Conservation (phyloP, 2,113 vertebrate species). For the Plecturocebus donacophilus region DNA sequence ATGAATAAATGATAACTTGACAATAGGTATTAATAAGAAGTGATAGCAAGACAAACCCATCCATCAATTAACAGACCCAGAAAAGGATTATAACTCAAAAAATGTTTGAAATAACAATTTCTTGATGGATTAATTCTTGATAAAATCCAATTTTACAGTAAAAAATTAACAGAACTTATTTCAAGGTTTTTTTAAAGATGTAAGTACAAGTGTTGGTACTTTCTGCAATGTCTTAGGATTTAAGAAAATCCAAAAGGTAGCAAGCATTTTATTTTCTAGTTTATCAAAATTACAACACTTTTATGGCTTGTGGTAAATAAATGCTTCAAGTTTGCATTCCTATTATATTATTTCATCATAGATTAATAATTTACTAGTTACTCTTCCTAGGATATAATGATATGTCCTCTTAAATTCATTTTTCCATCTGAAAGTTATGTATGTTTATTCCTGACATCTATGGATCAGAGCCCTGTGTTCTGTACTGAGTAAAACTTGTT, state of each 20-base stretch:
- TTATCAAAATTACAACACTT: not conserved
- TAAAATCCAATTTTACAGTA: not conserved
- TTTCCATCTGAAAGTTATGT: constrained; percentile 1
- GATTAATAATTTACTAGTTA: not conserved
- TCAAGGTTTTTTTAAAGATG: not conserved
- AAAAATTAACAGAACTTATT: not conserved
- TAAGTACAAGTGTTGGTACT: not conserved
- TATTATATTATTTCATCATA: constrained; percentile 21
- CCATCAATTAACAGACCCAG: not conserved
- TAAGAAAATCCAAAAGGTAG: not conserved
- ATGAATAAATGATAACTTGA: not conserved
- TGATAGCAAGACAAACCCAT: not conserved
- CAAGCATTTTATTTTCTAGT: constrained; percentile 18
- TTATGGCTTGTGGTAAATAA: not conserved
- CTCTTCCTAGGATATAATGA: not conserved
- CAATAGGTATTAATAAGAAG: not conserved
- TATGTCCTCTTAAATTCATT: not conserved
- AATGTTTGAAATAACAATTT: constrained; percentile 38
- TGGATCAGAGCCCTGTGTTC: not conserved
- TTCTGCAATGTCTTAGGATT: not conserved
- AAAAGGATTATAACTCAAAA: constrained; percentile 38
- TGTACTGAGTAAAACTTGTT: not conserved
- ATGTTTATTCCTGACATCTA: not conserved
- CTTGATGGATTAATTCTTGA: constrained; percentile 41
- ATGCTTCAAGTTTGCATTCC: not conserved